Percentiles rank a stretch among this genome's conserved stretches.
These are phyloP conservation scores for Pongo pygmaeus DNA, from an alignment of 2,113 vertebrate species.

Conservation along the genomic window DNA sequence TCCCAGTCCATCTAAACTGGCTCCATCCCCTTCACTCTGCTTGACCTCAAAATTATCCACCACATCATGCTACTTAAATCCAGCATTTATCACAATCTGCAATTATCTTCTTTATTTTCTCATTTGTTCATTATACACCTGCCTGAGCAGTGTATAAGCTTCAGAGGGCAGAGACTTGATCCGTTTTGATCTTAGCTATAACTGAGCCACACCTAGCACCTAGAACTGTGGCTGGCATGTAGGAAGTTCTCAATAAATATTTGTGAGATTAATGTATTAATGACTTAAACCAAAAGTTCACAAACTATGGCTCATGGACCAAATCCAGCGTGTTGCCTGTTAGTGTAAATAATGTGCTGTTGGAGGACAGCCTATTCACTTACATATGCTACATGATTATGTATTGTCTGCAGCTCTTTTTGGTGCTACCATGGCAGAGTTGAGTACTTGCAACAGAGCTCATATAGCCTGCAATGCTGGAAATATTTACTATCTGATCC, in stretches of 20 bases:
- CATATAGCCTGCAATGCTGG: background rate
- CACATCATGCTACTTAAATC: background rate
- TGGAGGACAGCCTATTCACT: background rate
- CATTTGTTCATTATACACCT: background rate
- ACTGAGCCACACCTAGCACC: background rate
- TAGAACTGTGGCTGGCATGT: background rate
- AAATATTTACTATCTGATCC: background rate
- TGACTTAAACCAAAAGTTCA: background rate
- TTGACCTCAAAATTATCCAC: background rate
- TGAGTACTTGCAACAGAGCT: background rate
- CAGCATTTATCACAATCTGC: background rate
- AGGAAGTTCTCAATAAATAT: background rate
- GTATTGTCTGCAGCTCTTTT: background rate
- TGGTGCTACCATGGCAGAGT: background rate
- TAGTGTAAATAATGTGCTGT: background rate
- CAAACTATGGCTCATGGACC: background rate
- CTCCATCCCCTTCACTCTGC: background rate
- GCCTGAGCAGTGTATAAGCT: background rate
- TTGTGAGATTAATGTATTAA: background rate
- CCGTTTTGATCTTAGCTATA: background rate
- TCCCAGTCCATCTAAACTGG: background rate
- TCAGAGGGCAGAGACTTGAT: background rate
- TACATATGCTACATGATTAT: background rate
- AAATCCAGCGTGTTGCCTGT: background rate
- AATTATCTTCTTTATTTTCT: slow-evolving; percentile 24